A percentile compares a stretch with the other conserved stretches of the same genome.
phyloP scores from a whole-genome alignment of 2,797 vertebrate species.

The Capromys pilorides region DNA sequence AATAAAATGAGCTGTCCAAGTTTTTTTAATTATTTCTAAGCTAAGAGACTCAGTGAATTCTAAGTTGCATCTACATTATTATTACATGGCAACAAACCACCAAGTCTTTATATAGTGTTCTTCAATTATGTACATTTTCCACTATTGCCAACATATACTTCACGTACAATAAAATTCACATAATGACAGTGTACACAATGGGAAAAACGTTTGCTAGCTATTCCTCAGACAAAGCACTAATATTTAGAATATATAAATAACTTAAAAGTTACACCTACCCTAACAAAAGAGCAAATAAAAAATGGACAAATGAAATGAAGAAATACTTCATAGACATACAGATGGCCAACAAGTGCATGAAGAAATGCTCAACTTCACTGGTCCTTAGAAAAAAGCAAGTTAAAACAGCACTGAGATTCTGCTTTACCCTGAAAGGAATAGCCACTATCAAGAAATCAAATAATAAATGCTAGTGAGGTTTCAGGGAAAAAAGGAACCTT shows the following conservation, averaged over 20 bases:
- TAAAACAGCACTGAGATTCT: background rate
- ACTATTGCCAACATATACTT: background rate
- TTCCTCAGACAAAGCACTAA: background rate
- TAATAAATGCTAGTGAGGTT: background rate
- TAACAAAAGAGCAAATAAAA: background rate
- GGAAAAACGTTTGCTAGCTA: background rate
- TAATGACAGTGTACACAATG: background rate
- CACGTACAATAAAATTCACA: background rate
- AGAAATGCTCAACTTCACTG: background rate
- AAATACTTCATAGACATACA: background rate
- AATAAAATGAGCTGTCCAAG: background rate
- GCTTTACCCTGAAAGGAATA: background rate
- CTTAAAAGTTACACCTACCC: background rate
- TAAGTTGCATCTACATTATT: background rate
- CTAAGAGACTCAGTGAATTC: background rate
- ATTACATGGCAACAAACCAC: background rate
- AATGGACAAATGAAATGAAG: background rate
- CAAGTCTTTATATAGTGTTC: background rate
- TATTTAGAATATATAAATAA: background rate
- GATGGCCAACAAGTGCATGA: background rate
- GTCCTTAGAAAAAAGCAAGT: background rate
- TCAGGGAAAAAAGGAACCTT: background rate
- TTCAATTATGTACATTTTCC: background rate
- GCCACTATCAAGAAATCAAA: background rate
- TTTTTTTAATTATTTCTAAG: background rate